These are phyloP conservation scores for Schizopygopsis malacanthus DNA, from an alignment of 2,797 vertebrate species.

Conservation along the genomic window DNA sequence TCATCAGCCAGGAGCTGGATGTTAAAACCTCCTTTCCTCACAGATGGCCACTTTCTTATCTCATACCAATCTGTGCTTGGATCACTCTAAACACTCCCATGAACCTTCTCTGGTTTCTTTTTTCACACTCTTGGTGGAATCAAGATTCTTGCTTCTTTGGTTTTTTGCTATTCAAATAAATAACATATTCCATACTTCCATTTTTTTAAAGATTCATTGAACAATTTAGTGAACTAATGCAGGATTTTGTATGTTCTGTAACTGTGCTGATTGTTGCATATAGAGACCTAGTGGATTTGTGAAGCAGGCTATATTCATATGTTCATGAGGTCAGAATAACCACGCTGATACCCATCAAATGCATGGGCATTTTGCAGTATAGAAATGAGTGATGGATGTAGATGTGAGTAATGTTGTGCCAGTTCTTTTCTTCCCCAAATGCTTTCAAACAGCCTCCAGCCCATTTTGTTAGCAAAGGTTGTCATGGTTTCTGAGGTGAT, in stretches of 20 bases:
- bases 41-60: slow-evolving; percentile 43
- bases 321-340: slow-evolving; percentile 7
- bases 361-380: neutral
- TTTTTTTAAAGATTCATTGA: neutral
- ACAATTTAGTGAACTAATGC: neutral
- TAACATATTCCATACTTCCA: neutral
- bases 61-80: slow-evolving; percentile 17
- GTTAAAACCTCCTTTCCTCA: slow-evolving; percentile 29
- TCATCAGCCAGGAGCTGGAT: slow-evolving; percentile 28
- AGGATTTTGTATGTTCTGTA: neutral
- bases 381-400: neutral
- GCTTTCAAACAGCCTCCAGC: slow-evolving; percentile 34
- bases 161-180: neutral
- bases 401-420: slow-evolving; percentile 1
- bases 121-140: slow-evolving; percentile 9
- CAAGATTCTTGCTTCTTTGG: neutral
- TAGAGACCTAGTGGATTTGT: neutral
- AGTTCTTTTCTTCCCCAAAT: slow-evolving; percentile 30
- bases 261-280: neutral
- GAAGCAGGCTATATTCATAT: neutral
- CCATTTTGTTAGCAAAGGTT: slow-evolving; percentile 46
- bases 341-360: neutral
- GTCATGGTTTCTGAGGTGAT: slow-evolving; percentile 44
- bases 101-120: slow-evolving; percentile 4
- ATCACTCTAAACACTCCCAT: slow-evolving; percentile 7